These are phyloP conservation scores for Unio pictorum DNA, from an alignment of 2,888 invertebrate species.

Conservation along the genomic window DNA sequence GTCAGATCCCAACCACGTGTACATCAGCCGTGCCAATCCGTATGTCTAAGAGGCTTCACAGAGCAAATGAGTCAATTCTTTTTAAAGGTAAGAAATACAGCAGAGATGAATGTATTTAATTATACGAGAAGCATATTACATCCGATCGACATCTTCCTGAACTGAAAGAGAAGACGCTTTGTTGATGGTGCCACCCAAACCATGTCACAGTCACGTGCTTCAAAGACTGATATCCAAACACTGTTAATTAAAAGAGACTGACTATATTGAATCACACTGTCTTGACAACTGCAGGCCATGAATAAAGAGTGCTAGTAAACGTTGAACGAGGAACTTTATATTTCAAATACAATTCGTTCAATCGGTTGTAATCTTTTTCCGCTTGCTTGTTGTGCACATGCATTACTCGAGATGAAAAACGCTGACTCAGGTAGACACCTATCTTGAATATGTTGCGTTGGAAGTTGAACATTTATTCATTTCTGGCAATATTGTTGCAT, in stretches of 20 bases:
- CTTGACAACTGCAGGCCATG: too few relatives aligned
- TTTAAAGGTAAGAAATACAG: conserved; percentile 18
- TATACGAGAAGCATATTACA: conserved; percentile 26
- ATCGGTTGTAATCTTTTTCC: too few relatives aligned
- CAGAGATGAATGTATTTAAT: conserved; percentile 16
- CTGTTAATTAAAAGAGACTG: background rate
- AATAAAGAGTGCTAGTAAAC: too few relatives aligned
- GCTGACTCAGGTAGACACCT: too few relatives aligned
- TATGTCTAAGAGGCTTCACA: conserved; percentile 38
- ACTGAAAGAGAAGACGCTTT: conserved; percentile 37
- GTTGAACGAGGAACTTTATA: too few relatives aligned
- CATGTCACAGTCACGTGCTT: conserved; percentile 38
- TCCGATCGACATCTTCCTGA: conserved; percentile 23
- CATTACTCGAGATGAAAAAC: too few relatives aligned
- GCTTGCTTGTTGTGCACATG: too few relatives aligned
- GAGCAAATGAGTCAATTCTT: conserved; percentile 43
- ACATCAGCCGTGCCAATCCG: conserved; percentile 43
- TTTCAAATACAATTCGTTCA: too few relatives aligned
- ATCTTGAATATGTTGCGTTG: too few relatives aligned
- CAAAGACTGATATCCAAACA: conserved; percentile 23
- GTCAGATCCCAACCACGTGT: conserved; percentile 28
- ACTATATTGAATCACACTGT: too few relatives aligned
- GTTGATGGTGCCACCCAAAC: conserved; percentile 47
- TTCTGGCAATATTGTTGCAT: too few relatives aligned
- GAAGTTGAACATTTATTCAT: too few relatives aligned